These are phyloP conservation scores for Crenichthys baileyi DNA, from an alignment of 2,797 vertebrate genomes.

Conservation along the genomic window DNA sequence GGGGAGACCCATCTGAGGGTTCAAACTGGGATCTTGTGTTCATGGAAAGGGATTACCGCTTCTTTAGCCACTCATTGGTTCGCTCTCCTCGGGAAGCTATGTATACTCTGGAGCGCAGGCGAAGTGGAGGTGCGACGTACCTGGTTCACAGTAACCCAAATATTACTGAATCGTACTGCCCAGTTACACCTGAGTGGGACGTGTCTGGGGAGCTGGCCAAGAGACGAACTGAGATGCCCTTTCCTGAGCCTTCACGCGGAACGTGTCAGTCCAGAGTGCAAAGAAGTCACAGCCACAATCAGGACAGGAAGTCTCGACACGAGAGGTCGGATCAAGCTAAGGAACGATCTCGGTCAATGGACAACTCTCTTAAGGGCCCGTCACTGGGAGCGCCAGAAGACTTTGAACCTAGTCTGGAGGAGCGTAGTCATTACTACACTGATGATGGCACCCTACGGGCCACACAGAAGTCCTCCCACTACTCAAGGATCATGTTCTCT, in stretches of 20 bases:
- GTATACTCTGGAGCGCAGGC: constrained; percentile 93
- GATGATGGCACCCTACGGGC: constrained; percentile 95
- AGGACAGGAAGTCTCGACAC: constrained; percentile 96
- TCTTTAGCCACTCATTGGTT: constrained; percentile 93
- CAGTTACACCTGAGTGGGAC: constrained; percentile 98
- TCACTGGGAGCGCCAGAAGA: constrained; percentile 91
- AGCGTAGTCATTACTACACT: constrained; percentile 92
- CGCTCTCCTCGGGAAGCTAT: constrained; percentile 94
- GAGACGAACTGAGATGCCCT: constrained; percentile 98
- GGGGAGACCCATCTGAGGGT: constrained; percentile 94
- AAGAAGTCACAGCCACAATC: constrained; percentile 99
- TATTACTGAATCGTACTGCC: constrained; percentile 95
- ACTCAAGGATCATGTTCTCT: constrained; percentile 93
- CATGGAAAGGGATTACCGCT: constrained; percentile 92
- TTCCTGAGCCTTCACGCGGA: constrained; percentile 96
- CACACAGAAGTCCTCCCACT: constrained; percentile 87
- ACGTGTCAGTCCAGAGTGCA: constrained; percentile 97
- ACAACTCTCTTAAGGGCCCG: constrained; percentile 94
- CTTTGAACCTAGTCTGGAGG: constrained; percentile 90
- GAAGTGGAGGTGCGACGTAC: constrained; percentile 86
- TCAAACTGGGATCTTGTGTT: constrained; percentile 91
- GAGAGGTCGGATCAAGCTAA: constrained; percentile 96
- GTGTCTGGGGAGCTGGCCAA: constrained; percentile 98
- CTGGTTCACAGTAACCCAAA: constrained; percentile 94
- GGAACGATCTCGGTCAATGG: constrained; percentile 98